Evolutionary conservation across 2,888 invertebrate species (phyloP), one percentile per base, ranked within the genome.

Genomic region (Criorhina ranunculi): DNA sequence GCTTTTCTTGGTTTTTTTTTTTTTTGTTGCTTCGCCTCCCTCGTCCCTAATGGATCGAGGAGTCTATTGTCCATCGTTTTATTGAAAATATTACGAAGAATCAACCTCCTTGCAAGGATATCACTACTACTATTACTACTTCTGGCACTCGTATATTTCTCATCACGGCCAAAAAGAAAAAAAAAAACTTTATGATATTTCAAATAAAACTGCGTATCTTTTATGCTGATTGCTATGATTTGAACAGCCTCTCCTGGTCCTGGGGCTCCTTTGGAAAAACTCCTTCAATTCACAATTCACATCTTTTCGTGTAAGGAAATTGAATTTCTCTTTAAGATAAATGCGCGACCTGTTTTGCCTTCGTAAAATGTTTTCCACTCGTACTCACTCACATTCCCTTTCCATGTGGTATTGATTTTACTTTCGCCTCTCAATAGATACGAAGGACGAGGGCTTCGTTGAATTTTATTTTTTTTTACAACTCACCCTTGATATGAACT

Each of bases 321-420:
- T 85, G 83, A 85, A 70, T 85, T 85, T 85, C 53, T 75, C 79
- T 85, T 79, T 57, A 83, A 79, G 79, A 85, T 75, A 79, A 85
- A 85, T 51, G 73, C 83, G 79, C 64, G 69, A 75, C 75, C 69
- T 75, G 78, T 55, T 57, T 51, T 70, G 75, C 35, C 55, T 78
- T 46, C 44, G 62, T 62, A 67, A 83, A 62, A 62, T 75, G 40
- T 75, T 44, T 37, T n/a, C 64, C 49, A 31, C 46, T 66, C 75
- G 35, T 60, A 19, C 7, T 17, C 37, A 11, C n/a, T n/a, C 11
- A 9, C 9, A 12, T 57, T 24, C 24, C 11, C 17, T 19, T 15
- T 37, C 17, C 24, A 37, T 55, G 78, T 77, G 60, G 15, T 83
- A 78, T 83, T 78, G 78, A 78, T 83, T 83, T 83, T 73, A n/a